Evolutionary conservation across 2,113 vertebrate genomes (phyloP), one percentile per base, ranked within the genome.

Genomic region (Serinus canaria): DNA sequence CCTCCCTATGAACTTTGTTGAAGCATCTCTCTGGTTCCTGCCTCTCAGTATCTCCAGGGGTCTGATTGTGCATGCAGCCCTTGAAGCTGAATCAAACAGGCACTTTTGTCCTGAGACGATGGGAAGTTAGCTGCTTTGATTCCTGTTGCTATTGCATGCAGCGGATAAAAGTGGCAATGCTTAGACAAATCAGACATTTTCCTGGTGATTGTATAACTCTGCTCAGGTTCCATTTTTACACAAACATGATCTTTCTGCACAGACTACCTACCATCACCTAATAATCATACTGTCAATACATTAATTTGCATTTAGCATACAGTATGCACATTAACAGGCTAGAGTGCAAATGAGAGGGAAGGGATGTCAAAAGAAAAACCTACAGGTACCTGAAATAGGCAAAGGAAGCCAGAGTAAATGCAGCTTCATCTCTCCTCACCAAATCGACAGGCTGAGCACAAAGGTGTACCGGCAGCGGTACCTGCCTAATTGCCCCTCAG

Each of bases 71-170:
- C 82, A 89, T 83, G 90, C 91, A 95, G 94, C 88, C 90, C 95
- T 96, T 97, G 95, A 97, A 96, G 93, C 88, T 77, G 91, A 94
- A 96, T 97, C 94, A 94, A 96, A 96, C 73, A 95, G 83, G 56
- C 83, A 96, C 94, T 95, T 97, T 97, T 97, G 95, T 96, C 94
- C 83, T 60, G 82, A 92, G 74, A 93, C 13, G 90, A 94, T 67
- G 81, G 89, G 83, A 96, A 95, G 72, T 95, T 92, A 93, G 87
- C 83, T 47, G 89, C 94, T 97, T 97, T 95, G 95, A 97, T 97
- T 85, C 89, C 82, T 73, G 76, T 94, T 84, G 91, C 95, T 95
- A 74, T 63, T 94, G 94, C 91, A 4, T 41, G 52, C 78, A 30
- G 55, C 0, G 1, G 91, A 95, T 95, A 67, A 95, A 96, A 97